These are phyloP conservation scores for Paramisgurnus dabryanus DNA, from an alignment of 2,113 vertebrate species.

Conservation along the genomic window DNA sequence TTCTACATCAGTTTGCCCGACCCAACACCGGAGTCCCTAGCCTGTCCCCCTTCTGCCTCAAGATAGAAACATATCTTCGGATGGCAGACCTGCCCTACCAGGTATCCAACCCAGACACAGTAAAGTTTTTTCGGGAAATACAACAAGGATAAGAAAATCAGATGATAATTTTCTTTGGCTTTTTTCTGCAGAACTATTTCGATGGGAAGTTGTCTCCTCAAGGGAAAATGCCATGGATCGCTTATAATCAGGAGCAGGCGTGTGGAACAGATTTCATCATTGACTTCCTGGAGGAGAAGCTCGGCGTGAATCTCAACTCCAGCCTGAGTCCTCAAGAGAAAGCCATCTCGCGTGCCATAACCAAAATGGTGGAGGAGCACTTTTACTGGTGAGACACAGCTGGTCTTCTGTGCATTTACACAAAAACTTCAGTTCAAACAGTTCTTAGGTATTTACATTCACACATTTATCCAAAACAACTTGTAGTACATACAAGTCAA, in stretches of 20 bases:
- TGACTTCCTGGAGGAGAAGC: slow-evolving; percentile 94
- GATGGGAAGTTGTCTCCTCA: slow-evolving; percentile 97
- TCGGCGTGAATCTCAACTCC: slow-evolving; percentile 91
- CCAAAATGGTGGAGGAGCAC: slow-evolving; percentile 98
- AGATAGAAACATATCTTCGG: slow-evolving; percentile 97
- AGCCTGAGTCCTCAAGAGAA: slow-evolving; percentile 87
- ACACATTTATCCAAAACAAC: not conserved
- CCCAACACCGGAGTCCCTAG: slow-evolving; percentile 90
- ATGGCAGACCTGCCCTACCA: slow-evolving; percentile 97
- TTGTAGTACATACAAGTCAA: too few relatives aligned
- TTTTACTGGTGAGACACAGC: slow-evolving; percentile 90
- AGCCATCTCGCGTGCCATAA: slow-evolving; percentile 89
- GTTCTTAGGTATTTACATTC: not conserved
- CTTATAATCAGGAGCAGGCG: slow-evolving; percentile 93
- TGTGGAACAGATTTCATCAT: slow-evolving; percentile 96
- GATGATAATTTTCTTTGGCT: not conserved
- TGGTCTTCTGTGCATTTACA: not conserved
- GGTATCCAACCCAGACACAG: slow-evolving; percentile 68
- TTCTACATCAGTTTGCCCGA: slow-evolving; percentile 96
- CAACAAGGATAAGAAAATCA: not conserved
- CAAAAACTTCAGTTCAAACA: too few relatives aligned
- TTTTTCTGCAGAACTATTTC: slow-evolving; percentile 87
- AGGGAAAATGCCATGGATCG: slow-evolving; percentile 99
- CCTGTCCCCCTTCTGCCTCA: slow-evolving; percentile 96
- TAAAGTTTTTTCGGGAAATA: too few relatives aligned